phyloP scores from a whole-genome alignment of 2,888 invertebrate genomes.

The Protodeltote pygarga region DNA sequence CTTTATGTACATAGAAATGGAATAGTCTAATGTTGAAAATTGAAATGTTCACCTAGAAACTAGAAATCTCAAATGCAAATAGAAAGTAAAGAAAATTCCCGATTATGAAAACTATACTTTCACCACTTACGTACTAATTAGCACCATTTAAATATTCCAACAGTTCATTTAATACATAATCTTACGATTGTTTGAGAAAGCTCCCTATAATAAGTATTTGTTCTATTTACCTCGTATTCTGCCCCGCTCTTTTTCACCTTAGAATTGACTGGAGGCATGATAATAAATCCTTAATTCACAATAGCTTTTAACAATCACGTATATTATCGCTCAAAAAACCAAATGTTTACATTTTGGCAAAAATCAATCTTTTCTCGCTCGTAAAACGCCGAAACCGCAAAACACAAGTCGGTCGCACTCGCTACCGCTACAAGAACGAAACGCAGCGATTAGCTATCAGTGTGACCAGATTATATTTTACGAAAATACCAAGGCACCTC shows the following conservation, averaged over 20 bases:
- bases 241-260: slow-evolving; percentile 80
- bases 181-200: background rate
- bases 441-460: no score
- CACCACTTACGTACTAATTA: background rate
- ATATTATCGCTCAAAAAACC: slow-evolving; percentile 22
- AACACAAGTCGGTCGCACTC: no score
- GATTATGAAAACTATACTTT: background rate
- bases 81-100: slow-evolving; percentile 30
- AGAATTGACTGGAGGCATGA: slow-evolving; percentile 82
- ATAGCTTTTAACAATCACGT: slow-evolving; percentile 27
- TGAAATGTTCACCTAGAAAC: slow-evolving; percentile 5
- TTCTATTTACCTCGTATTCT: slow-evolving; percentile 81
- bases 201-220: slow-evolving; percentile 11
- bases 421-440: slow-evolving; percentile 49
- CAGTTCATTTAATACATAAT: background rate
- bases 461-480: no score
- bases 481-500: no score
- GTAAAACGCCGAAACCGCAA: slow-evolving; percentile 64
- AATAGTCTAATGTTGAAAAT: slow-evolving; percentile 2
- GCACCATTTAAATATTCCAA: background rate
- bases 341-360: slow-evolving; percentile 57
- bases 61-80: slow-evolving; percentile 32
- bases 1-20: background rate
- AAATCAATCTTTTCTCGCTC: slow-evolving; percentile 53
- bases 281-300: slow-evolving; percentile 33